These are phyloP conservation scores for Falco concolor DNA, from an alignment of 2,797 vertebrate genomes.

Conservation along the genomic window DNA sequence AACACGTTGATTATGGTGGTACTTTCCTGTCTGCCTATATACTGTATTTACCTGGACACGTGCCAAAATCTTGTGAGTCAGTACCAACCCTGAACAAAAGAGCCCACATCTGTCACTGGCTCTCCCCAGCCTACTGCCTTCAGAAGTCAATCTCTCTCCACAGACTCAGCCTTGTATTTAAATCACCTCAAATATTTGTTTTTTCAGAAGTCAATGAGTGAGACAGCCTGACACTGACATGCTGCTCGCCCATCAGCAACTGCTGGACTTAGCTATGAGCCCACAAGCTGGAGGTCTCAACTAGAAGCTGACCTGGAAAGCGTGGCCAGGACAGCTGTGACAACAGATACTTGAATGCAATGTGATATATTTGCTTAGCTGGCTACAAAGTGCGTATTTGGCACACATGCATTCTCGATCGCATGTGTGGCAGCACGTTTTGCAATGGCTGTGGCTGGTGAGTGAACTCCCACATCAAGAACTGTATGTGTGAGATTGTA, in stretches of 20 bases:
- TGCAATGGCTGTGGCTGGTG: background rate
- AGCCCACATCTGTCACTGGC: background rate
- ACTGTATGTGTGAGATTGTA: accelerated
- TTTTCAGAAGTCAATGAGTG: background rate
- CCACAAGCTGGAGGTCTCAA: background rate
- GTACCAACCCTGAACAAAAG: background rate
- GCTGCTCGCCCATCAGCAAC: background rate
- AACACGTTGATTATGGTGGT: accelerated
- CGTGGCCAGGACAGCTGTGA: background rate
- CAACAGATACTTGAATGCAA: background rate
- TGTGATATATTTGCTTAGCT: background rate
- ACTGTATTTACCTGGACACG: background rate
- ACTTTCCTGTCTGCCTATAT: background rate
- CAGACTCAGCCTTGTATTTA: background rate
- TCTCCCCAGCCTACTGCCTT: background rate
- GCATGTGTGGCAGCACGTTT: background rate
- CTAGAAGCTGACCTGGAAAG: background rate
- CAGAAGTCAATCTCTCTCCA: background rate
- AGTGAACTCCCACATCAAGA: background rate
- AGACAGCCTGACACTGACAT: background rate
- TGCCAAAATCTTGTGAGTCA: background rate
- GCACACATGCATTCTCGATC: background rate
- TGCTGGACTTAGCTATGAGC: background rate
- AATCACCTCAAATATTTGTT: background rate
- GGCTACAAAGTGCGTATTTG: background rate